Evolutionary conservation across 1,140 invertebrate species (phyloP), one percentile per base, ranked within the genome.

Genomic region (Hypsibius dujardini): DNA sequence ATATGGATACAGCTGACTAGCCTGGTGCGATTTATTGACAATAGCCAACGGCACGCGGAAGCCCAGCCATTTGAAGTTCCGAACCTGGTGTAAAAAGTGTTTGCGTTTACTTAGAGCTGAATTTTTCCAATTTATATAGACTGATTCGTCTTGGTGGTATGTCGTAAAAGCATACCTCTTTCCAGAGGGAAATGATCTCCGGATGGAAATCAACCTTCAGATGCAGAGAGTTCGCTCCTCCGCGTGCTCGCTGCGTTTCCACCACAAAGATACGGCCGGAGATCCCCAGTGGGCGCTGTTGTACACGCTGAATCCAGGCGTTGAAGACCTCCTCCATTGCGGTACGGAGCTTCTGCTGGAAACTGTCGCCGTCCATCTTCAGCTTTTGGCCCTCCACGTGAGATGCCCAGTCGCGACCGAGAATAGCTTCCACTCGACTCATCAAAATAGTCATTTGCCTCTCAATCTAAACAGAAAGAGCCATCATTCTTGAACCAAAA

Each of bases 301-400:
- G 90, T 1, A 98, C 93, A 78, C 80, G 72, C 56, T 90, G 84
- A 2, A 90, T 87, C 95, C 95, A 99, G 75, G 97, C 94, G 76
- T 97, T 93, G 79, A 98, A 98, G 62, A 98, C 90, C 77, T 93
- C 90, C 78, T 92, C 87, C 62, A 67, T 67, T 1, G 76, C 75
- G 2, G 95, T 97, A 75, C 95, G 93, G 1, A 97, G 81, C 80
- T 98, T 98, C 50, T 90, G 80, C 46, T 92, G 86, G 80, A 99
- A 98, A 80, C 92, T 96, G 76, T 98, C 95, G 12, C 94, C 94
- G 79, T 98, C 94, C 3, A 87, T 89, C 82, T 98, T 98, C 59
- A 99, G 81, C 78, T 97, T 95, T 78, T 97, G 92, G 69, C 96
- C 95, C 80, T 99, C 96, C 46, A 98, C 93, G 79, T 99, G 94